phyloP scores from a whole-genome alignment of 1,140 invertebrate genomes.

The Pseudomyrmex sp. region DNA sequence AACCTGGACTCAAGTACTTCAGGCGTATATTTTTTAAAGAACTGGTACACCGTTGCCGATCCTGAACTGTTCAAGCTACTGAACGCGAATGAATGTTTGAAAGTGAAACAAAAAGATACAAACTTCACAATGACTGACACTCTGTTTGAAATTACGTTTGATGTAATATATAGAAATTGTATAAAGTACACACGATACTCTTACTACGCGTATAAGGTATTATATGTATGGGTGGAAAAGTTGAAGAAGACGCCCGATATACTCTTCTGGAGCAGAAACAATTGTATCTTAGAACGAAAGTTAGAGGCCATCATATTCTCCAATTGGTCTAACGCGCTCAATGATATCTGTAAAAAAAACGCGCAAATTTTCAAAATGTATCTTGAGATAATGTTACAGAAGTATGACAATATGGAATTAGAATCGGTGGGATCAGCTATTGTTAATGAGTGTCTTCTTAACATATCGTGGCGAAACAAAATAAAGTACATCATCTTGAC shows the following conservation, averaged over 20 bases:
- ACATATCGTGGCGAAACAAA: conserved; percentile 79
- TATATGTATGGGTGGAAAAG: conserved; percentile 76
- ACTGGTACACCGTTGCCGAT: conserved; percentile 64
- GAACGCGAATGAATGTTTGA: conserved; percentile 76
- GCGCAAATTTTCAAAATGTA: conserved; percentile 76
- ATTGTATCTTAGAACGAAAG: conserved; percentile 65
- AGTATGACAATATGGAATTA: conserved; percentile 66
- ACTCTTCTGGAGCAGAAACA: conserved; percentile 71
- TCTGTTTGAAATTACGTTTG: conserved; percentile 61
- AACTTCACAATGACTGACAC: conserved; percentile 56
- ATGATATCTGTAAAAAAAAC: conserved; percentile 75
- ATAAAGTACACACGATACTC: conserved; percentile 77
- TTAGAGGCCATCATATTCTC: conserved; percentile 79
- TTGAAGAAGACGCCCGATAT: conserved; percentile 55
- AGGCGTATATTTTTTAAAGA: conserved; percentile 48
- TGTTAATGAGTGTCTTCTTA: conserved; percentile 69
- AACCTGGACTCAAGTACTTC: conserved; percentile 30
- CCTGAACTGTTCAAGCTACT: conserved; percentile 74
- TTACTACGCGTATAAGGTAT: conserved; percentile 78
- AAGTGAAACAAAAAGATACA: conserved; percentile 67
- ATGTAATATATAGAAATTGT: conserved; percentile 74
- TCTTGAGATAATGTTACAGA: conserved; percentile 76
- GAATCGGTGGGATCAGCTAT: conserved; percentile 14
- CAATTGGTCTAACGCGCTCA: conserved; percentile 79
- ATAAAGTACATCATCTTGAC: conserved; percentile 78